Evolutionary conservation across 2,797 vertebrate genomes (phyloP).

Genomic region (Micrastur ruficollis): DNA sequence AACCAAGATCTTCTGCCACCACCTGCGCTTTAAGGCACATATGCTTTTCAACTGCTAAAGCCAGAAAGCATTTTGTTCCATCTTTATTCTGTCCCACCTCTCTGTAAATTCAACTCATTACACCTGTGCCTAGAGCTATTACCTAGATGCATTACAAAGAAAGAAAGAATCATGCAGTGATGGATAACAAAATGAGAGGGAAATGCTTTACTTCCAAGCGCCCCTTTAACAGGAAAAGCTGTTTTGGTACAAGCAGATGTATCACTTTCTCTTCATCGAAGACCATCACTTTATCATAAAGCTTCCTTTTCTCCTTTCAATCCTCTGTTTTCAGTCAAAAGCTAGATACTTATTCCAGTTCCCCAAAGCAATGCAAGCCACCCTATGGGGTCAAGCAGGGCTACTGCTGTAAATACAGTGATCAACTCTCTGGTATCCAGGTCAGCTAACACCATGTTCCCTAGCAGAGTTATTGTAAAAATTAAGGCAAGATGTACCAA

Average conservation of each 20-base stretch:
- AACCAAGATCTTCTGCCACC: neutral
- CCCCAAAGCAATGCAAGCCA: neutral
- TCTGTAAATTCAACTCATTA: constrained; percentile 23
- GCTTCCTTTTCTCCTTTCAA: neutral
- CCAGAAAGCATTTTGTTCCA: neutral
- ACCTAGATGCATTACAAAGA: neutral
- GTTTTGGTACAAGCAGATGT: neutral
- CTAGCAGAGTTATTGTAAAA: constrained; percentile 81
- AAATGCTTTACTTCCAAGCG: neutral
- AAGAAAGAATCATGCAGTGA: neutral
- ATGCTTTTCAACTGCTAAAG: neutral
- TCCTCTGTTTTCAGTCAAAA: neutral
- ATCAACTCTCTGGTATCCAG: neutral
- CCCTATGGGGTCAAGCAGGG: neutral
- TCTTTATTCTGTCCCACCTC: neutral
- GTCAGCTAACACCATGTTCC: constrained; percentile 65
- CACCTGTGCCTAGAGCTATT: neutral
- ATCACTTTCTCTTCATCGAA: neutral
- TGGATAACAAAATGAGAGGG: neutral
- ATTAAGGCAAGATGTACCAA: constrained; percentile 78
- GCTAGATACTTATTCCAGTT: neutral
- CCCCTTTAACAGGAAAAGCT: neutral
- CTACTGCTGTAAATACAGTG: neutral
- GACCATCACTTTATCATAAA: neutral
- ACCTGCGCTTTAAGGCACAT: neutral